Evolutionary conservation across 1,140 invertebrate genomes (phyloP).

Genomic region (Drosophila baimaii): DNA sequence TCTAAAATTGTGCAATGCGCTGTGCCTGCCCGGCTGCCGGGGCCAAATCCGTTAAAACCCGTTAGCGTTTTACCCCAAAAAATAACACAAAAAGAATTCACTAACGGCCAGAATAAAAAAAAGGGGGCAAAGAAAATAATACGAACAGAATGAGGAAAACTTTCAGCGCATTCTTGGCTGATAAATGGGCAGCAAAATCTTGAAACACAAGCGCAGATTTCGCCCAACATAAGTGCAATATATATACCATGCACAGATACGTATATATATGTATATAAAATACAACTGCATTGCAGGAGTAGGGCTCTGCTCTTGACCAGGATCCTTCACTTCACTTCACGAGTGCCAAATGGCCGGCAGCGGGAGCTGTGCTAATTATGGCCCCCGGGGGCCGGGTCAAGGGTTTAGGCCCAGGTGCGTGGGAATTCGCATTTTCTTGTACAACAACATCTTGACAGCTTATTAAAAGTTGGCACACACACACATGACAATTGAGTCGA

Average conservation of each 20-base stretch:
- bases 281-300: conserved; percentile 48
- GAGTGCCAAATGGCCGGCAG: conserved; percentile 17
- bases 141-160: conserved; percentile 40
- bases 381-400: not conserved
- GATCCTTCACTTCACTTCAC: not conserved
- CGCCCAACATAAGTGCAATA: conserved; percentile 7
- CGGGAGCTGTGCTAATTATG: conserved; percentile 36
- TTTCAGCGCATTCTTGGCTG: conserved; percentile 74
- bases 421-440: conserved; percentile 17
- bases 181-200: conserved; percentile 72
- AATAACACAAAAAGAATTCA: conserved; percentile 30
- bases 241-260: conserved; percentile 28
- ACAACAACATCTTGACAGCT: conserved; percentile 38
- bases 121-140: conserved; percentile 5
- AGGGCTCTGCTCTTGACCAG: conserved; percentile 28
- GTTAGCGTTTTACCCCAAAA: conserved; percentile 46
- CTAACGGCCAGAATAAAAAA: conserved; percentile 5
- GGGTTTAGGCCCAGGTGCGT: conserved; percentile 22
- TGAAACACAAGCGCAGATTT: conserved; percentile 66
- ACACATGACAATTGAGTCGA: conserved; percentile 49
- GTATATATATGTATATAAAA: conserved; percentile 29
- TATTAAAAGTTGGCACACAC: conserved; percentile 60
- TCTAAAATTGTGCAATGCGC: conserved; percentile 68
- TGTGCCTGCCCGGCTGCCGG: conserved; percentile 13
- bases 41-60: conserved; percentile 75